Base-by-base conservation (phyloP, 2,113 vertebrate genomes). In the Corythaeola cristata region DNA sequence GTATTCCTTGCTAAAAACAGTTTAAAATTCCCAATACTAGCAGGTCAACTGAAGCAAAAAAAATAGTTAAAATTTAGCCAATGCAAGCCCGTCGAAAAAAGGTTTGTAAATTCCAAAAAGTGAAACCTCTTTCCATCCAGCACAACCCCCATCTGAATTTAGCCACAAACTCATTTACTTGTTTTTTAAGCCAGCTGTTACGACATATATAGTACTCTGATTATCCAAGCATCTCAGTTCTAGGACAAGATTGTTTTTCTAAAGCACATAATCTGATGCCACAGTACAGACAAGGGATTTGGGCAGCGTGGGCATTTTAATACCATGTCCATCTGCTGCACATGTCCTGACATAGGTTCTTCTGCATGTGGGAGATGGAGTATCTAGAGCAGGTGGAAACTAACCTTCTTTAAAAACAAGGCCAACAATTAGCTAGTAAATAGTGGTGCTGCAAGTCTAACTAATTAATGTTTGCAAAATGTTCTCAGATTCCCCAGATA, bases 381-480 rank as follows among this genome's bases (percentile, higher is more conserved):
- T 26, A 89, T 37, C 56, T 59, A 90, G 55, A 92, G 83, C 76
- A 66, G 49, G 19, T 0, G 0, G 77, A 86, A 97, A 94, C 53
- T 68, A 89, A 68, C 68, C 35, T 39, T 56, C 52, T 74, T 84
- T 73, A 50, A 90, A 93, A 90, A 68, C 26, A 75, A 82, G 58
- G 15, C 44, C 12, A 60, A 63, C 60, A 59, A 75, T 90, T 82
- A 95, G 55, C 52, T 78, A 49, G 58, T 71, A 92, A 96, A 81
- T 64, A 92, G 60, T 6, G 39, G 22, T 86, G 32, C 76, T 87
- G 68, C 45, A 92, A 92, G 60, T 7, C 49, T 94, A 75, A 91
- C 86, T 90, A 93, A 95, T 87, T 92, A 86, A 87, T 85, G 73
- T 96, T 92, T 94, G 63, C 80, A 96, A 87, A 89, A 90, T 89